Conservation (phyloP, 2,888 invertebrate species). For the Acanthopleura granulata region DNA sequence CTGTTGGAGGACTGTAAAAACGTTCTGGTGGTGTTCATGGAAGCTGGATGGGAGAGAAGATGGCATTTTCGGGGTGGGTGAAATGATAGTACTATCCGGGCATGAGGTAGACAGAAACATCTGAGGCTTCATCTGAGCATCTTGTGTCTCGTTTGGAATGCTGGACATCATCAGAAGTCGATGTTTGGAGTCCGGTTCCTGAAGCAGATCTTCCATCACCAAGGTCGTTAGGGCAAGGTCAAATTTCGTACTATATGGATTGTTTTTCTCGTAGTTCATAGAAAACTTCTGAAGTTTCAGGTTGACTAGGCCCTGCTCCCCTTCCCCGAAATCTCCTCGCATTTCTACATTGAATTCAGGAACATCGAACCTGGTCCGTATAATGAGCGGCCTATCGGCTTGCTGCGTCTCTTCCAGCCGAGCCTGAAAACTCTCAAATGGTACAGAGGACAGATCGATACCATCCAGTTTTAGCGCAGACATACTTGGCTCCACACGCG, state of each 20-base stretch:
- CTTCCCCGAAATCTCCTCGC: slow-evolving; percentile 64
- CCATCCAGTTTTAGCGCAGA: slow-evolving; percentile 33
- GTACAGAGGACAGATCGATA: not conserved
- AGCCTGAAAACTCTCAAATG: not conserved
- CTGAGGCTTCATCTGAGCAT: slow-evolving; percentile 29
- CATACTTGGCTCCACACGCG: slow-evolving; percentile 20
- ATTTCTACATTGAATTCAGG: slow-evolving; percentile 63
- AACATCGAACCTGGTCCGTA: slow-evolving; percentile 54
- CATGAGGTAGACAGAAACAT: slow-evolving; percentile 83
- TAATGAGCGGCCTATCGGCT: not conserved
- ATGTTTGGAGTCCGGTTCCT: slow-evolving; percentile 83
- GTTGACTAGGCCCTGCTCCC: slow-evolving; percentile 77
- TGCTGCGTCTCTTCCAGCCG: not conserved
- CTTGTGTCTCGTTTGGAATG: slow-evolving; percentile 31
- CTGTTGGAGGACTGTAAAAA: slow-evolving; percentile 18
- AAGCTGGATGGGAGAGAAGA: slow-evolving; percentile 62
- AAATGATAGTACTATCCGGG: slow-evolving; percentile 72
- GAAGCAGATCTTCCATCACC: slow-evolving; percentile 90
- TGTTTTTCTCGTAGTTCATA: slow-evolving; percentile 80
- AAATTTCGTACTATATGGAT: slow-evolving; percentile 80
- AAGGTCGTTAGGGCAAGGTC: slow-evolving; percentile 84
- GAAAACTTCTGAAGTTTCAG: slow-evolving; percentile 87
- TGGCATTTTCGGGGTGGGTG: slow-evolving; percentile 73
- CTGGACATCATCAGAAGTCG: slow-evolving; percentile 80
- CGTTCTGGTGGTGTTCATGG: slow-evolving; percentile 35